Conservation (phyloP, 2,113 vertebrate genomes). For the Antechinus stuartii region DNA sequence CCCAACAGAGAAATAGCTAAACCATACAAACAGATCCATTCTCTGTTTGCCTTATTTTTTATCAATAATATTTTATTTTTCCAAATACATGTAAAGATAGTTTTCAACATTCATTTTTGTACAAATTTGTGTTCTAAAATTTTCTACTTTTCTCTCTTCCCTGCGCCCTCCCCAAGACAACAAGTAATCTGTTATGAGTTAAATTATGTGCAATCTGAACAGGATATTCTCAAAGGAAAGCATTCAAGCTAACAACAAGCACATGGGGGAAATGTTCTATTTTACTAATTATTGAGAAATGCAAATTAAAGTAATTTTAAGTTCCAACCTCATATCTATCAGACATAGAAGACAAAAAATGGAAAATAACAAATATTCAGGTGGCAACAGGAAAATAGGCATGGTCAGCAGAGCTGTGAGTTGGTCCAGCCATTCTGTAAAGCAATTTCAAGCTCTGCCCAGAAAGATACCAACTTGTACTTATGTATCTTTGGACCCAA, state of each 20-base stretch:
- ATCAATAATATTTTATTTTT: no score
- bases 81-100: no score
- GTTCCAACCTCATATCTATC: background rate
- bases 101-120: no score
- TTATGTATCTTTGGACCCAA: background rate
- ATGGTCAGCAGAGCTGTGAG: background rate
- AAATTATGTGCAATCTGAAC: no score
- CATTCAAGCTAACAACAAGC: no score
- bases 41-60: no score
- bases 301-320: background rate
- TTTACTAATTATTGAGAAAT: background rate
- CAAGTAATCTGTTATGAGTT: no score
- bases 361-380: background rate
- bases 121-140: no score
- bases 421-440: background rate
- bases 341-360: background rate
- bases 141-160: no score
- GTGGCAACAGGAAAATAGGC: background rate
- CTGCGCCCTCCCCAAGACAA: no score
- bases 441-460: background rate
- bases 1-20: background rate
- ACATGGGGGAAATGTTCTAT: no score
- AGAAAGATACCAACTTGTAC: background rate
- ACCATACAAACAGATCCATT: background rate
- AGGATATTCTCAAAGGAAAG: no score